Percentiles rank a stretch among this genome's conserved stretches.
These are phyloP conservation scores for Sphaerolaimus hirsutus DNA, from an alignment of 2,888 invertebrate species.

Conservation along the genomic window DNA sequence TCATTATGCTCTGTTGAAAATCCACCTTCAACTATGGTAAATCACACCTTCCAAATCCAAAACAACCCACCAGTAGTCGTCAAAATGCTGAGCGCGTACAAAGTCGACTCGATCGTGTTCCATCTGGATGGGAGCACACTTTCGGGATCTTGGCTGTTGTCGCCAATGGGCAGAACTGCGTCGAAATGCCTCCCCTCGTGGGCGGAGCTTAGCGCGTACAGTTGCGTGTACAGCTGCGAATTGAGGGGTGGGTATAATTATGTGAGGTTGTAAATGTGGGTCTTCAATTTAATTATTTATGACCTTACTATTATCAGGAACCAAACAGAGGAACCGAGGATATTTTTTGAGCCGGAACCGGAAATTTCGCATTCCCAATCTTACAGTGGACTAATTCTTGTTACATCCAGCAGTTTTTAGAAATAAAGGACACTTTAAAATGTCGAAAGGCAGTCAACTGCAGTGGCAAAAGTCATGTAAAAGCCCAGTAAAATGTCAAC, in stretches of 20 bases:
- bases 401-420: too few relatives aligned
- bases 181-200: background rate
- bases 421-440: too few relatives aligned
- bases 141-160: conserved; percentile 9
- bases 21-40: background rate
- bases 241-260: background rate
- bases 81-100: conserved; percentile 22
- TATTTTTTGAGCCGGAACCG: too few relatives aligned
- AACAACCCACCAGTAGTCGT: conserved; percentile 10
- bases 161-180: background rate
- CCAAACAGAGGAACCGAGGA: too few relatives aligned
- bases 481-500: too few relatives aligned
- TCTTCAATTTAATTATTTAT: too few relatives aligned
- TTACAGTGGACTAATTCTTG: too few relatives aligned
- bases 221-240: background rate
- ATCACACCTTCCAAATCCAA: background rate
- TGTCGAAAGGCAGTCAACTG: too few relatives aligned
- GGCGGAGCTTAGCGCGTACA: background rate
- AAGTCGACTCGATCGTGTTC: conserved; percentile 15
- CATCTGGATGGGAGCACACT: conserved; percentile 18
- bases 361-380: too few relatives aligned
- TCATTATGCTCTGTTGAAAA: too few relatives aligned
- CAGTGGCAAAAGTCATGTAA: too few relatives aligned
- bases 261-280: background rate
- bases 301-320: too few relatives aligned